phyloP scores from a whole-genome alignment of 2,888 invertebrate genomes.

The Ligdia adustata region DNA sequence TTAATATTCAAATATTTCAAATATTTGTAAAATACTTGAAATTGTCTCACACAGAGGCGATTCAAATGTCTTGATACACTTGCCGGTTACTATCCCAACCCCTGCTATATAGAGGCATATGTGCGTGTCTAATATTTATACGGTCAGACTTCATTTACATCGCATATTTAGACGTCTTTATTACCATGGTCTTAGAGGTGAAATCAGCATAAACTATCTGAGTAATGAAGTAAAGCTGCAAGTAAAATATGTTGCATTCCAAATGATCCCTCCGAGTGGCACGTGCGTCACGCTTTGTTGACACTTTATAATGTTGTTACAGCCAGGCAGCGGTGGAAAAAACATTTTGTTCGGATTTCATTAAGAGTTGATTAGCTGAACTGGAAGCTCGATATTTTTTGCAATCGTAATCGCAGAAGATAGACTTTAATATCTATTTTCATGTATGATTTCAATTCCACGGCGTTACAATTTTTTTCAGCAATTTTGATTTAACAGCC shows the following conservation, averaged over 20 bases:
- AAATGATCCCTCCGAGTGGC: conserved; percentile 46
- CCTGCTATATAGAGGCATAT: conserved; percentile 64
- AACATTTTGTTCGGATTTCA: conserved; percentile 51
- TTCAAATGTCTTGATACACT: conserved; percentile 57
- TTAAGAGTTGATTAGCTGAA: conserved; percentile 32
- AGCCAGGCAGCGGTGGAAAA: conserved; percentile 56
- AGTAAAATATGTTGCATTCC: conserved; percentile 35
- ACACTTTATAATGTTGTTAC: conserved; percentile 55
- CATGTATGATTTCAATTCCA: no score
- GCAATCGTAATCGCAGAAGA: no score
- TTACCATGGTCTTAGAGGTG: conserved; percentile 11
- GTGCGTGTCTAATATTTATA: conserved; percentile 63
- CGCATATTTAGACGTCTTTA: not conserved
- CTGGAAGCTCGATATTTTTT: conserved; percentile 3
- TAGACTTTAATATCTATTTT: no score
- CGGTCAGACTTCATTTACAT: conserved; percentile 29
- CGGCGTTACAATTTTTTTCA: no score
- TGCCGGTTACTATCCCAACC: conserved; percentile 51
- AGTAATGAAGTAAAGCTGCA: conserved; percentile 35
- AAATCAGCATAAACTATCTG: conserved; percentile 4
- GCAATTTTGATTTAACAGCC: no score
- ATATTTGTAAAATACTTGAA: conserved; percentile 46
- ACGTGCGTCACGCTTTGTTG: conserved; percentile 57
- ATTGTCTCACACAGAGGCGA: conserved; percentile 48
- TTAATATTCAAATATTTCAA: no score